These are phyloP conservation scores for Pangasius macronema DNA, from an alignment of 2,797 vertebrate species.

Conservation along the genomic window DNA sequence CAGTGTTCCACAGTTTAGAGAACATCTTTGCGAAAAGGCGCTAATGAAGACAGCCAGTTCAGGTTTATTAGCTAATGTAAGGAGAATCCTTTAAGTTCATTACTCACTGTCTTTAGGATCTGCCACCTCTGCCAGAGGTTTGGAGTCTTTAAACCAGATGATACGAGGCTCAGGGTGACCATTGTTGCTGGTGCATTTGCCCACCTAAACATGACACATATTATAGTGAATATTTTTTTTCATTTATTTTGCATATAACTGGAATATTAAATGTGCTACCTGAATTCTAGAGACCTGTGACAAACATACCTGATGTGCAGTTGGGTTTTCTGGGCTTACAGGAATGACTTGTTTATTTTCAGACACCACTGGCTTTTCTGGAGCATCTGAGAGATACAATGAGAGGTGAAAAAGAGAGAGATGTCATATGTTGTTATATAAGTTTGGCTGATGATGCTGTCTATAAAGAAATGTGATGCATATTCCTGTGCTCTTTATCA, in stretches of 20 bases:
- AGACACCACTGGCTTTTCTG: constrained; percentile 71
- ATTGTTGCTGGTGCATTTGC: constrained; percentile 77
- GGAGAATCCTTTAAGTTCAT: neutral
- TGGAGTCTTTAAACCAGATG: constrained; percentile 81
- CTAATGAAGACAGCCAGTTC: neutral
- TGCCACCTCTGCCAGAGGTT: constrained; percentile 71
- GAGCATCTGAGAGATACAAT: constrained; percentile 63
- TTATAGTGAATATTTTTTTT: neutral
- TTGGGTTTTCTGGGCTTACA: constrained; percentile 32
- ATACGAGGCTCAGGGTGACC: constrained; percentile 79
- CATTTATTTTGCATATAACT: neutral
- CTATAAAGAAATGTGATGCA: neutral
- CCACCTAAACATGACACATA: constrained; percentile 71
- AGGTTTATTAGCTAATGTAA: neutral
- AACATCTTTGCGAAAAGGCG: too few relatives aligned
- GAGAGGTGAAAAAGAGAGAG: neutral
- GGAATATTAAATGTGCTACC: neutral
- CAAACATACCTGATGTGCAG: constrained; percentile 64
- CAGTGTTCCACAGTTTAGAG: neutral
- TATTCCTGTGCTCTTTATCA: neutral
- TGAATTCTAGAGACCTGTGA: neutral
- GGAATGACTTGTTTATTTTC: constrained; percentile 66
- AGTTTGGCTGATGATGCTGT: neutral
- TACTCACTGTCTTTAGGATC: constrained; percentile 73
- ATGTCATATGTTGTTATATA: neutral